These are phyloP conservation scores for Delia radicum DNA, from an alignment of 1,140 invertebrate species.

Conservation along the genomic window DNA sequence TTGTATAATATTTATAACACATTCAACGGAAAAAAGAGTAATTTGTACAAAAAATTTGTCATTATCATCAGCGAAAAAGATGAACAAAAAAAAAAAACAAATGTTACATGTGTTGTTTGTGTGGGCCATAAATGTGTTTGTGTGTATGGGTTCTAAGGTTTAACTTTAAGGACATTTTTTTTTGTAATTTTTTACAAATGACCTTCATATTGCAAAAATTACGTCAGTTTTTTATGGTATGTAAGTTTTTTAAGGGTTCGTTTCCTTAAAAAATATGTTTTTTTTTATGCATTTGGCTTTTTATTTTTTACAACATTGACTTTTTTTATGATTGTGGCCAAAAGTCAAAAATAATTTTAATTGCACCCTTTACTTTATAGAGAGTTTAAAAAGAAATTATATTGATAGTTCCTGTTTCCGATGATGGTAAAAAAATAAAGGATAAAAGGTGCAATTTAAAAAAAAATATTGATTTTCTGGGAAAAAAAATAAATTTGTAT, in stretches of 20 bases:
- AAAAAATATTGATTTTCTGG: no score
- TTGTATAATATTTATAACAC: slow-evolving; percentile 3
- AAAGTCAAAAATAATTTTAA: slow-evolving; percentile 14
- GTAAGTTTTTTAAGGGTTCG: background rate
- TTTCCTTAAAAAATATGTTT: background rate
- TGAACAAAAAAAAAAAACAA: background rate
- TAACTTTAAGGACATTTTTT: background rate
- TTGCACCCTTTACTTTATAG: slow-evolving; percentile 13
- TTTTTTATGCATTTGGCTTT: background rate
- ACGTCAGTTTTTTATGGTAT: slow-evolving; percentile 8
- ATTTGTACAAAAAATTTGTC: background rate
- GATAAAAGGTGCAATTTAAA: no score
- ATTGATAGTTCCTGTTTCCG: background rate
- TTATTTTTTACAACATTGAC: no score
- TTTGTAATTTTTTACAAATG: background rate
- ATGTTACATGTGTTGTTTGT: background rate
- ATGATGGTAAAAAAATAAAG: no score
- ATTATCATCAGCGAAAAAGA: no score
- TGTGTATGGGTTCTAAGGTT: background rate
- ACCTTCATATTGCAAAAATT: background rate
- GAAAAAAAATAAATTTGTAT: no score
- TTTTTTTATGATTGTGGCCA: slow-evolving; percentile 15
- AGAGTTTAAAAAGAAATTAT: background rate
- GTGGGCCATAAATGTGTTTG: background rate
- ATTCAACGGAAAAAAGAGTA: slow-evolving; percentile 15